Evolutionary conservation across 2,113 vertebrate species (phyloP).

Genomic region (Synchiropus splendidus): DNA sequence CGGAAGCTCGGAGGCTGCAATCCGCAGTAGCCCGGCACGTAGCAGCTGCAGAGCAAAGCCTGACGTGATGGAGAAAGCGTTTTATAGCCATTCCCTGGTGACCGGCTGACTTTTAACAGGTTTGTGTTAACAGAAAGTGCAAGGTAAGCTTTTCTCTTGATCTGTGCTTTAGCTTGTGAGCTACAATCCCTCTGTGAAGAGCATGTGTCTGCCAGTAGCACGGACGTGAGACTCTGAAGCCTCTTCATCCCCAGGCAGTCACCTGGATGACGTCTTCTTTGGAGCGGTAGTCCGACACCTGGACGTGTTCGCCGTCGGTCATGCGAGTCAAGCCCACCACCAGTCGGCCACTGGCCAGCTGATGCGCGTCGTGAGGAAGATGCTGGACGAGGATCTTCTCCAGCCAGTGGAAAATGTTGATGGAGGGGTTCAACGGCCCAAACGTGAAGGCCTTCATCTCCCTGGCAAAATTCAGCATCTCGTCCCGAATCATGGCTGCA

Average conservation of each 20-base stretch:
- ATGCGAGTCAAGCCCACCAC: slow-evolving; percentile 73
- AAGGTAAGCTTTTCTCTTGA: too few species aligned
- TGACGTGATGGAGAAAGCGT: too few species aligned
- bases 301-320: slow-evolving; percentile 64
- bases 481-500: slow-evolving; percentile 62
- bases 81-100: too few species aligned
- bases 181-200: too few species aligned
- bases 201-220: too few species aligned
- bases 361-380: slow-evolving; percentile 74
- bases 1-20: slow-evolving; percentile 70
- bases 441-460: slow-evolving; percentile 62
- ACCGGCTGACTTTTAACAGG: too few species aligned
- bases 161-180: too few species aligned
- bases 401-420: slow-evolving; percentile 66
- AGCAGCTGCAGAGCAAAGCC: slow-evolving; percentile 87
- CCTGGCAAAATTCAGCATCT: slow-evolving; percentile 52
- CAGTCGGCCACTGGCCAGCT: slow-evolving; percentile 68
- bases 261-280: slow-evolving; percentile 84
- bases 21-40: slow-evolving; percentile 80
- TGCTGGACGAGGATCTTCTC: slow-evolving; percentile 48
- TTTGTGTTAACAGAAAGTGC: too few species aligned
- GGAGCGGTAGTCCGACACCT: slow-evolving; percentile 74
- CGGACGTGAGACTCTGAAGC: background rate
- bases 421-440: slow-evolving; percentile 71
- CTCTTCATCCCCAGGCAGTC: background rate